Base-by-base conservation (phyloP, 2,113 vertebrate genomes). In the Rhinichthys klamathensis region DNA sequence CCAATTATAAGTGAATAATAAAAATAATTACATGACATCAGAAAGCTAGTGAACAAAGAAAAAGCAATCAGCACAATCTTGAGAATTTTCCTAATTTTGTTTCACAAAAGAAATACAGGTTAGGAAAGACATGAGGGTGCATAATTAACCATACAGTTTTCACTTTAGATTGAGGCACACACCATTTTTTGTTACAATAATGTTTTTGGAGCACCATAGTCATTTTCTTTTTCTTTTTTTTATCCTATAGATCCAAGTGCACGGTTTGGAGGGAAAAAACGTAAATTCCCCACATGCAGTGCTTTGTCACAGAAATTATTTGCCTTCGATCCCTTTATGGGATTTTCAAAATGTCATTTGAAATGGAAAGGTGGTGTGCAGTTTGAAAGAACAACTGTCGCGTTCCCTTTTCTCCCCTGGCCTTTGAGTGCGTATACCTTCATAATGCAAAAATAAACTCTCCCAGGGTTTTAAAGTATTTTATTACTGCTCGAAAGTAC, bases 311-410 rank as follows among this genome's bases (percentile, higher is more conserved):
- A 51, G 61, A 81, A 81, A 32, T 80, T 0, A 25, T 82, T 70
- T 70, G 46, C 21, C 49, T 81, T 56, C 6, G 49, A 72, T 72
- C 30, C 46, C n/a, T 78, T 60, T 82, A 32, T 49, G 49, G 11
- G 21, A 56, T 82, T 72, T 82, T 82, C 46, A 16, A 82, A 72
- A 82, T 82, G 80, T 54, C 65, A 70, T 72, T 72, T 83, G 49
- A 83, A 83, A 56, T 83, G 67, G 30, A 70, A 83, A 72, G 81
- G 67, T 83, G 81, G 21, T 72, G 27, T 82, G 67, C 13, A 54
- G 30, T 83, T 54, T 83, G 67, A 41, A 83, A 41, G 67, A 83
- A 83, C 23, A 54, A 56, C 18, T 56, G 65, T 35, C 21, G 0
- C 6, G 13, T 72, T 72, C 13, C 23, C 72, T 70, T 83, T 41